Conservation (phyloP, 2,888 invertebrate species). For the Elgonia sp. region DNA sequence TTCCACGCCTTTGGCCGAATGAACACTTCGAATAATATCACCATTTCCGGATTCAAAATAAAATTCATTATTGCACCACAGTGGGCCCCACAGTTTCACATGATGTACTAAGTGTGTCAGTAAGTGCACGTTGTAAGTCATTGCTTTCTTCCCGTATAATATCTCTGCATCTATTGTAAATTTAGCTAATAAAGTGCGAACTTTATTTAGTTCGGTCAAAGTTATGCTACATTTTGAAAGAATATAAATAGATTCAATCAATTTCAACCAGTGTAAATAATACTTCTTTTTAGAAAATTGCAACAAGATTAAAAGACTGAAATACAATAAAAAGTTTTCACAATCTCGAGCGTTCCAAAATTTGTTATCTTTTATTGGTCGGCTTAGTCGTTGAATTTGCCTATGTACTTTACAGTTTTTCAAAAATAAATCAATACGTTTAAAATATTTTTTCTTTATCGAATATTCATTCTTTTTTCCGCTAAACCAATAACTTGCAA, state of each 20-base stretch:
- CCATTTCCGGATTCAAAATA: slow-evolving; percentile 22
- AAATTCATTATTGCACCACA: slow-evolving; percentile 27
- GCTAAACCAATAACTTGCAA: slow-evolving; percentile 1
- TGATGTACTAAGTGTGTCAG: slow-evolving; percentile 10
- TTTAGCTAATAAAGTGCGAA: not conserved
- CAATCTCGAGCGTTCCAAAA: slow-evolving; percentile 28
- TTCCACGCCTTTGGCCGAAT: slow-evolving; percentile 17
- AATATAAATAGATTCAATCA: not conserved
- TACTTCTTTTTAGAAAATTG: not conserved
- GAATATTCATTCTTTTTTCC: not conserved
- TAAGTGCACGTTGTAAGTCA: slow-evolving; percentile 25
- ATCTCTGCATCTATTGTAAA: slow-evolving; percentile 24
- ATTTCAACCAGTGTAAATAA: slow-evolving; percentile 19
- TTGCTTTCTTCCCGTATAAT: slow-evolving; percentile 20
- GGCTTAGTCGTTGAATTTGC: not conserved
- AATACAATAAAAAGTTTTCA: slow-evolving; percentile 18
- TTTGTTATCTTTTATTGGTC: slow-evolving; percentile 8
- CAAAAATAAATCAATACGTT: slow-evolving; percentile 8
- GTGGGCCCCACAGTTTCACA: slow-evolving; percentile 11
- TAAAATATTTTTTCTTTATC: not conserved
- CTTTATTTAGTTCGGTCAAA: not conserved
- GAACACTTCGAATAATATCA: not conserved
- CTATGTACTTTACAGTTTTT: slow-evolving; percentile 10
- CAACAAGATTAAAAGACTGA: not conserved
- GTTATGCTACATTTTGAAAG: slow-evolving; percentile 2